Evolutionary conservation across 2,888 invertebrate species (phyloP), one percentile per base, ranked within the genome.

Genomic region (Dynastes hyllus): DNA sequence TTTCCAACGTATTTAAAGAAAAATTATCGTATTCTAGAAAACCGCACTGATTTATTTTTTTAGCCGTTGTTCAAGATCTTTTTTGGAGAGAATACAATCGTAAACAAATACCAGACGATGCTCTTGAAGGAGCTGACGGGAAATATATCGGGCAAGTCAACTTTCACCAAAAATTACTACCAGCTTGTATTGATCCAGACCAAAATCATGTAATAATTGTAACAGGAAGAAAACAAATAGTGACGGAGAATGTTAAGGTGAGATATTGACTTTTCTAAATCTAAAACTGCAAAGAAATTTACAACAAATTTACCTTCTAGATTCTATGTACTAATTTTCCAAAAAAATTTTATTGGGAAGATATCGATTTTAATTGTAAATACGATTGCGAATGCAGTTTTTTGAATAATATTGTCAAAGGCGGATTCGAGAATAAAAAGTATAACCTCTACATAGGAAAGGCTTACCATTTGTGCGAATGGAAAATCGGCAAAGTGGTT

Each of bases 71-170:
- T 22, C 71, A 58, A 55, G 71, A 58, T 37, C 58, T 40, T 22
- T 71, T 55, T 32, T 71, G 71, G 71, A 71, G 71, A 16, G 71
- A 71, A 32, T 71, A 71, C 55, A 71, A 29, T 11, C 71, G n/a
- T 0, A 37, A 32, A 8, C 16, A 71, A 13, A 55, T 71, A 37
- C 71, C 71, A 8, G 9, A 58, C n/a, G 71, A 71, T 58, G 71
- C 71, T 0, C 11, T 71, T n/a, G 29, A 55, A n/a, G 71, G 55
- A 27, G 55, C 55, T 22, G 55, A 32, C 1, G 58, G 71, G 32
- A 58, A 16, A 16, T 71, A 71, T 9, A 71, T 71, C 13, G 71
- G 71, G 2, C 71, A 71, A 71, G 55, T 71, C 11, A 71, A 71
- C 16, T 58, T 55, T 53, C n/a, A 71, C 2, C 37, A 13, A 53